Percentiles rank a stretch among this genome's conserved stretches.
Conservation (phyloP, 1,140 invertebrate genomes). For the Pseudomyrmex flavicornis region DNA sequence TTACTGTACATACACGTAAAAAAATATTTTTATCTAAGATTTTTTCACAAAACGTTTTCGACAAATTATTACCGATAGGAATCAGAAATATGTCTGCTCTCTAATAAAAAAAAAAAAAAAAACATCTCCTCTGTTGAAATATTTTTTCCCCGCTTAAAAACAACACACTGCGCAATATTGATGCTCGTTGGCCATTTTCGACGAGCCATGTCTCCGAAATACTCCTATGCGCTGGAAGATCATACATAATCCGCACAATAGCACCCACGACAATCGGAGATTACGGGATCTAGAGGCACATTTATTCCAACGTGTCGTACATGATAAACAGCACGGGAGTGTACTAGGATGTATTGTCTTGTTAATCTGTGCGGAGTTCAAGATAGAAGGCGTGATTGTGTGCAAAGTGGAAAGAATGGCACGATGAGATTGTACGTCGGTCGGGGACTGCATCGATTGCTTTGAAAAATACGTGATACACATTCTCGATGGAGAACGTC, state of each 20-base stretch:
- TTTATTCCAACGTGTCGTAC: conserved; percentile 57
- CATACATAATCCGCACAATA: conserved; percentile 61
- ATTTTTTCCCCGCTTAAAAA: not conserved
- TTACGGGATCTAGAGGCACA: conserved; percentile 59
- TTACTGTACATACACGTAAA: conserved; percentile 27
- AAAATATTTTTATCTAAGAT: conserved; percentile 1
- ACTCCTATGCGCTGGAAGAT: conserved; percentile 48
- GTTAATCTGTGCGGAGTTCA: conserved; percentile 40
- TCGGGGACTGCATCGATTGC: conserved; percentile 8
- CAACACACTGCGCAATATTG: not conserved
- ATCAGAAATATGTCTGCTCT: not conserved
- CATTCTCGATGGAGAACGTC: not conserved
- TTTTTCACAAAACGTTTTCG: not conserved
- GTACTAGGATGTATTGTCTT: conserved; percentile 46
- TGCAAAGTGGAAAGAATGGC: conserved; percentile 35
- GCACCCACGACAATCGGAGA: conserved; percentile 59
- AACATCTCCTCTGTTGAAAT: not conserved
- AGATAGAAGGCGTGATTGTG: conserved; percentile 21
- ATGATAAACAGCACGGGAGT: conserved; percentile 53
- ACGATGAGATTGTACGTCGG: not conserved
- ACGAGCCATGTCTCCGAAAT: conserved; percentile 26
- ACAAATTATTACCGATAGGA: not conserved
- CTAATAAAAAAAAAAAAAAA: conserved; percentile 8
- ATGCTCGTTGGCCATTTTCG: conserved; percentile 15
- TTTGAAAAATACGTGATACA: not conserved